Conservation (phyloP, 2,888 invertebrate species). For the Teleiodes luculella region DNA sequence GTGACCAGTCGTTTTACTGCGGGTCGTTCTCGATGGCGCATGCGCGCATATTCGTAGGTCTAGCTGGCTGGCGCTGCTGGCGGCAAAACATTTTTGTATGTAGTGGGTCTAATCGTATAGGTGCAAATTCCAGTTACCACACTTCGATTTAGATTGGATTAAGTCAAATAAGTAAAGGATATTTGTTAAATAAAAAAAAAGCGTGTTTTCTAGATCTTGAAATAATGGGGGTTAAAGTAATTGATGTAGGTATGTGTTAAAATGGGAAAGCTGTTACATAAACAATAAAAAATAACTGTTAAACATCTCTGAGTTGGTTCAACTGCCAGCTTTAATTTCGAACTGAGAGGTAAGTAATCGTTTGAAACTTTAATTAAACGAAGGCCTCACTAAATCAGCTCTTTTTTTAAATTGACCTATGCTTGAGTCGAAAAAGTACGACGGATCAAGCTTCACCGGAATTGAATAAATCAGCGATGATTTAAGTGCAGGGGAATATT, state of each 20-base stretch:
- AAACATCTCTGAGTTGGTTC: no score
- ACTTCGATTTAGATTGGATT: neutral
- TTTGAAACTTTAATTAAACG: constrained; percentile 15
- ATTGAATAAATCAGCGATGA: constrained; percentile 31
- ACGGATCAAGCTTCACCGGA: no score
- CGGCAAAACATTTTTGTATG: constrained; percentile 57
- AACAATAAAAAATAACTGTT: no score
- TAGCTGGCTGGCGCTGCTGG: no score
- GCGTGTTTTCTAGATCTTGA: no score
- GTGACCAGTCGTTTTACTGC: constrained; percentile 79
- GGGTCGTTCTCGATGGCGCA: constrained; percentile 72
- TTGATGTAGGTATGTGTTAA: no score
- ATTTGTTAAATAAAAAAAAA: neutral
- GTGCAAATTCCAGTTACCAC: neutral
- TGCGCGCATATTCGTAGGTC: constrained; percentile 50
- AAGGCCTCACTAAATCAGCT: neutral
- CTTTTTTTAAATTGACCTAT: no score
- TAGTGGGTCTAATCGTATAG: neutral
- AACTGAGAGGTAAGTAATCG: neutral
- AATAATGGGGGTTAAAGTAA: no score
- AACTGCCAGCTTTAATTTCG: no score
- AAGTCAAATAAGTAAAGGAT: neutral
- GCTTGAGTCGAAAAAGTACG: no score
- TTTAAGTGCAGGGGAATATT: constrained; percentile 39
- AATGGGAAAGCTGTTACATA: no score